These are phyloP conservation scores for Cecropterus lyciades DNA, from an alignment of 1,140 invertebrate genomes.

Conservation along the genomic window DNA sequence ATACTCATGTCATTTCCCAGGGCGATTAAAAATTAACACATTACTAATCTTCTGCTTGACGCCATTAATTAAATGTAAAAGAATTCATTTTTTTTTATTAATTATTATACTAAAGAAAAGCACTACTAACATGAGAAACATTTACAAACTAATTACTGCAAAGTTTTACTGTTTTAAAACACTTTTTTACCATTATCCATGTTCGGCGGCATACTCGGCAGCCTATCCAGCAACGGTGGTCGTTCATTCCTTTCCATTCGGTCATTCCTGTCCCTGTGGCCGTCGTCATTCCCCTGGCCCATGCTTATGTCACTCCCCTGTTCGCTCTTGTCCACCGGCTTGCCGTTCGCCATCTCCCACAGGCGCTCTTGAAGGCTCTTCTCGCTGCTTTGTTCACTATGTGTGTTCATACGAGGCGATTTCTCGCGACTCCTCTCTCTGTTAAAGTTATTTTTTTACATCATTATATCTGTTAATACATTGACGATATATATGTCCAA, in stretches of 20 bases:
- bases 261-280: slow-evolving; percentile 15
- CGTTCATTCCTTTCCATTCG: slow-evolving; percentile 23
- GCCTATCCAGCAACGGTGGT: slow-evolving; percentile 23
- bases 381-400: slow-evolving; percentile 40
- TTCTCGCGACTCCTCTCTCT: slow-evolving; percentile 68
- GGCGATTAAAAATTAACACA: no score
- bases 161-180: no score
- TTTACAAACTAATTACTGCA: no score
- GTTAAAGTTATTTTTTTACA: neutral
- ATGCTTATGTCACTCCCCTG: slow-evolving; percentile 1
- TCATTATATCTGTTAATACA: no score
- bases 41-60: no score
- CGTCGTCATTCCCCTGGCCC: slow-evolving; percentile 12
- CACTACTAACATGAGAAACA: no score
- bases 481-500: no score
- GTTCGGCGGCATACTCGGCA: slow-evolving; percentile 25
- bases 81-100: no score
- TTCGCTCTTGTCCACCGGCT: slow-evolving; percentile 41
- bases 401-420: slow-evolving; percentile 53
- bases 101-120: no score
- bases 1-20: no score
- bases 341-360: slow-evolving; percentile 83
- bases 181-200: slow-evolving; percentile 45
- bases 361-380: slow-evolving; percentile 76
- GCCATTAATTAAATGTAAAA: no score